These are phyloP conservation scores for Gymnocypris eckloni DNA, from an alignment of 2,797 vertebrate species.

Conservation along the genomic window DNA sequence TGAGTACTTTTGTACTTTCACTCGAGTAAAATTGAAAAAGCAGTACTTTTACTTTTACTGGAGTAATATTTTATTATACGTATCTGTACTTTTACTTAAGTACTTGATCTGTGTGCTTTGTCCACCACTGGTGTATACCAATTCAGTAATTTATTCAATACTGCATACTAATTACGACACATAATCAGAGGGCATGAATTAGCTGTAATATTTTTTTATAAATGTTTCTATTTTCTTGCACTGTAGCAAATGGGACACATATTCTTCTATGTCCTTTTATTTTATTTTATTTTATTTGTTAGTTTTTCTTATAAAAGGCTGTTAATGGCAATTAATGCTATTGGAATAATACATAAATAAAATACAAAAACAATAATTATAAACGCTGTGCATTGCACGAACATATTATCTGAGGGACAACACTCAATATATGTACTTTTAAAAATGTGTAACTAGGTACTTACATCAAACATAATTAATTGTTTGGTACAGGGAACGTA, in stretches of 20 bases:
- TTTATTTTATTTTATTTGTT: background rate
- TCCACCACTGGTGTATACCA: background rate
- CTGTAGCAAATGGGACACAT: background rate
- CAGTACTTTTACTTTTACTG: too few relatives aligned
- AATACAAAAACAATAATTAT: too few relatives aligned
- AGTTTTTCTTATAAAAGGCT: background rate
- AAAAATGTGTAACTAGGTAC: too few relatives aligned
- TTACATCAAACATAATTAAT: background rate
- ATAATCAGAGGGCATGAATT: background rate
- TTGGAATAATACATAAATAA: background rate
- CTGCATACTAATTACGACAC: background rate
- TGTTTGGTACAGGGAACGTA: background rate
- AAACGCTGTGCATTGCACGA: background rate
- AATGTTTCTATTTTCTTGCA: background rate
- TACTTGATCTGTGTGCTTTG: too few relatives aligned
- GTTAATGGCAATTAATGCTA: background rate
- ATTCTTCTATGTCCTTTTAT: background rate
- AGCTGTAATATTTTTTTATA: background rate
- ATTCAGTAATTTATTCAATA: background rate
- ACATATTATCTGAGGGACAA: background rate
- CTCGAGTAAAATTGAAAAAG: too few relatives aligned
- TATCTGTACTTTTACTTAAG: too few relatives aligned
- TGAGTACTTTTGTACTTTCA: too few relatives aligned
- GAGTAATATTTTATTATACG: too few relatives aligned
- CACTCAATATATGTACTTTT: too few relatives aligned